A percentile compares a stretch with the other conserved stretches of the same genome.
Conservation (phyloP, 2,797 vertebrate species). For the Zenarchopterus dispar region DNA sequence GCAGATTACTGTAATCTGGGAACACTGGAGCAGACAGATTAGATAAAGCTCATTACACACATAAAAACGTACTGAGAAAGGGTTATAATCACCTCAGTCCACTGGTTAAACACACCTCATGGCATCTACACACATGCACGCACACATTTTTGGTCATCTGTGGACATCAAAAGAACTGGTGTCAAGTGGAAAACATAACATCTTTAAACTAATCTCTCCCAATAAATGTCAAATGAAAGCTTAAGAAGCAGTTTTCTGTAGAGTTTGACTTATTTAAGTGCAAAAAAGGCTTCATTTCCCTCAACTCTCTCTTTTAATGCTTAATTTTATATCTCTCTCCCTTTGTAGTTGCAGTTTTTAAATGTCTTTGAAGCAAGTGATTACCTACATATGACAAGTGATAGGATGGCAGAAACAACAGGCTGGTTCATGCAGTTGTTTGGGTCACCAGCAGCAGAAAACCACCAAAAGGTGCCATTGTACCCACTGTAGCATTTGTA, state of each 20-base stretch:
- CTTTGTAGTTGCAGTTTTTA: slow-evolving; percentile 9
- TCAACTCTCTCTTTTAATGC: slow-evolving; percentile 8
- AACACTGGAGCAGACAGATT: slow-evolving; percentile 80
- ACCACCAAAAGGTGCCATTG: slow-evolving; percentile 31
- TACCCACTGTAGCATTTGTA: slow-evolving; percentile 41
- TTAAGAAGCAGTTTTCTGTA: slow-evolving; percentile 16
- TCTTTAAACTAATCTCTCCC: not conserved
- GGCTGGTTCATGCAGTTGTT: slow-evolving; percentile 48
- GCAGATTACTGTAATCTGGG: slow-evolving; percentile 81
- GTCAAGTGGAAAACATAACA: slow-evolving; percentile 26
- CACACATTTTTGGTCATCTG: slow-evolving; percentile 48
- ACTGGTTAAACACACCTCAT: slow-evolving; percentile 53
- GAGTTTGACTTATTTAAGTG: slow-evolving; percentile 51
- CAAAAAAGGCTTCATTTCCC: slow-evolving; percentile 34
- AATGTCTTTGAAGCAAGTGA: slow-evolving; percentile 2
- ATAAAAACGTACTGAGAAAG: slow-evolving; percentile 61
- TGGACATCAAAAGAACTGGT: slow-evolving; percentile 26
- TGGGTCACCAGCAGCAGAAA: slow-evolving; percentile 19
- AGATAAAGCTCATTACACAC: slow-evolving; percentile 77
- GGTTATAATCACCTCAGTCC: slow-evolving; percentile 58
- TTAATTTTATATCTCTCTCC: slow-evolving; percentile 16
- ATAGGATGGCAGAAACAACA: slow-evolving; percentile 18
- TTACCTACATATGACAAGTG: slow-evolving; percentile 17
- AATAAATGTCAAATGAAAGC: slow-evolving; percentile 7
- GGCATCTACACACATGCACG: not conserved